A percentile compares a stretch with the other conserved stretches of the same genome.
Evolutionary conservation across 2,888 invertebrate genomes (phyloP).

Genomic region (Eupeodes luniger): DNA sequence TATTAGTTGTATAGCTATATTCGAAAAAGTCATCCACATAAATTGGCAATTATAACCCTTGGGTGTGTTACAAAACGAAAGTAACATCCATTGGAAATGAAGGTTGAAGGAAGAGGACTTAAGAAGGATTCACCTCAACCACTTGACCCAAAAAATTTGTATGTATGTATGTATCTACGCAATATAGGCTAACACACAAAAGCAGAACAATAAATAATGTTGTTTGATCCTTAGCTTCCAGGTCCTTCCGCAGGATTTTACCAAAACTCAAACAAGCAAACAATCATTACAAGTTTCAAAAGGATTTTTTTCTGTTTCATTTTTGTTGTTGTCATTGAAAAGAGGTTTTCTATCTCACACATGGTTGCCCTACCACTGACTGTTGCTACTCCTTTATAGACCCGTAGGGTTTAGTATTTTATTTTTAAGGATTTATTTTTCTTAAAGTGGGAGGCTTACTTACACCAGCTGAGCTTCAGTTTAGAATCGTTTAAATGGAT

Average conservation of each 20-base stretch:
- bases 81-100: background rate
- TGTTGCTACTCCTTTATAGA: no score
- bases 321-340: background rate
- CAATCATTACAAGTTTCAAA: constrained; percentile 73
- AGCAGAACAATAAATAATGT: constrained; percentile 64
- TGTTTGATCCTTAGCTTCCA: constrained; percentile 63
- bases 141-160: constrained; percentile 69
- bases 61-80: constrained; percentile 31
- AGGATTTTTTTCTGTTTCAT: constrained; percentile 45
- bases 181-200: background rate
- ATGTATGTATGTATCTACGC: background rate
- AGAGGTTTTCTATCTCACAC: constrained; percentile 46
- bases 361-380: background rate
- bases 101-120: background rate
- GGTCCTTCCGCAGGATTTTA: constrained; percentile 59
- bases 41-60: constrained; percentile 76
- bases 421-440: constrained; percentile 40
- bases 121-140: constrained; percentile 59
- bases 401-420: constrained; percentile 41
- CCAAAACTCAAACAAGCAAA: constrained; percentile 69
- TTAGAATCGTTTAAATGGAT: constrained; percentile 31
- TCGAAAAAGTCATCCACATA: constrained; percentile 71
- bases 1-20: background rate
- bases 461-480: constrained; percentile 19
- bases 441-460: constrained; percentile 25